Base-by-base conservation (phyloP, 2,888 invertebrate species). In the Ichneumon xanthorius region DNA sequence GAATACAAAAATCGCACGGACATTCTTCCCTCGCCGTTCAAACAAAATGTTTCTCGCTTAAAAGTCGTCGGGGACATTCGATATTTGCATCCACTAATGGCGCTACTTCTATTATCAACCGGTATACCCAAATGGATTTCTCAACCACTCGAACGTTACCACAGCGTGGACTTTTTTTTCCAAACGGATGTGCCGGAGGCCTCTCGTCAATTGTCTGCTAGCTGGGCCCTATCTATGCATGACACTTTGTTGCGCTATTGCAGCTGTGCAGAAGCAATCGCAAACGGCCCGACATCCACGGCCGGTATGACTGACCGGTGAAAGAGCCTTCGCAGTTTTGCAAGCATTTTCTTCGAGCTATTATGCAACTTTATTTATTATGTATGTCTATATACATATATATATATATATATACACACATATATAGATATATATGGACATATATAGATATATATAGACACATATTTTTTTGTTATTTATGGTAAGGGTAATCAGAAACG, bases 21-120 rank as follows among this genome's bases (percentile, higher is more conserved):
- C 67, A 76, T 58, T 40, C 50, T 80, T 83, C 82, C 63, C 73
- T 68, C 80, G 67, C 11, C 76, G 80, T 73, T 83, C 33, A 73
- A 80, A 53, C 80, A 86, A 67, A 80, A 86, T 40, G 40, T 40
- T 68, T 63, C 58, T 76, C 72, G 85, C 73, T 77, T 76, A 58
- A 40, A 63, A 75, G 61, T 68, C 68, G 77, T 76, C 48, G 61
- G 14, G 73, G n/a, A 37, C 72, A 78, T 67, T 87, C 78, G 79
- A 37, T 83, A 87, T 85, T 86, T 84, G 55, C 86, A 85, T 88
- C 83, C 79, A 84, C 88, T 89, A 90, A 90, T 89, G 88, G 87
- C 83, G 81, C 73, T 79, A 75, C 84, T 83, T 84, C 80, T 87
- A 88, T 88, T 88, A 87, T 86, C 87, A 84, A 75, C 37, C 61